Base-by-base conservation (phyloP, 1,140 invertebrate genomes). In the Nasonia longicornis region DNA sequence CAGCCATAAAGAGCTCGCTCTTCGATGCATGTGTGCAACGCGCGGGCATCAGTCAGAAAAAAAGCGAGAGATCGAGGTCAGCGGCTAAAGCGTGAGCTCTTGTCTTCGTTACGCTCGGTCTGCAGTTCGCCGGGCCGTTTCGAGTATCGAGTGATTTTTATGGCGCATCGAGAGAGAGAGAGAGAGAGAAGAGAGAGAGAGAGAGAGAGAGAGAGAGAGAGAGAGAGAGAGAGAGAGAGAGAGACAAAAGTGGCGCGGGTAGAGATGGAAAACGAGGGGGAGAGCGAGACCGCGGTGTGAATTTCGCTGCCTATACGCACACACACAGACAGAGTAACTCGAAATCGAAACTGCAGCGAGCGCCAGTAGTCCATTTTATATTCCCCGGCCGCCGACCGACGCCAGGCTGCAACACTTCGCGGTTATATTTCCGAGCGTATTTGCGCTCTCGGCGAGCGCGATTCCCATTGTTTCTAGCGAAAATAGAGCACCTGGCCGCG, bases 401-500 rank as follows among this genome's bases (percentile, higher is more conserved):
- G 26, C 20, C 75, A 26, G 45, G 12, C 45, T 14, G 35, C 71
- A 80, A 80, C 38, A 72, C 84, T 83, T 84, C 73, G 79, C 52
- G 80, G 82, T 85, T 82, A 85, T 85, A 86, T 85, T 85, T 85
- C 84, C 80, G 83, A 78, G 76, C 67, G 76, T 83, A 79, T 86
- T 84, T 84, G 80, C 81, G 73, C 72, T 80, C 75, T 80, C 75
- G 31, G 31, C 31, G 26, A 66, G 81, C 76, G 81, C 74, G 67
- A 69, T 82, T 82, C 42, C 77, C 81, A 82, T 76, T 84, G 79
- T 85, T 42, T 85, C 66, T 78, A 83, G 78, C 73, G 81, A 85
- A 83, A 77, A 76, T 81, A 76, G 72, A 84, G 69, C 78, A 73
- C 83, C 64, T 58, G 73, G 12, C 11, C 52, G 29, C 20, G 31